Percentiles rank a stretch among this genome's conserved stretches.
Conservation (phyloP, 2,888 invertebrate genomes). For the Tenthredo scrophulariae region DNA sequence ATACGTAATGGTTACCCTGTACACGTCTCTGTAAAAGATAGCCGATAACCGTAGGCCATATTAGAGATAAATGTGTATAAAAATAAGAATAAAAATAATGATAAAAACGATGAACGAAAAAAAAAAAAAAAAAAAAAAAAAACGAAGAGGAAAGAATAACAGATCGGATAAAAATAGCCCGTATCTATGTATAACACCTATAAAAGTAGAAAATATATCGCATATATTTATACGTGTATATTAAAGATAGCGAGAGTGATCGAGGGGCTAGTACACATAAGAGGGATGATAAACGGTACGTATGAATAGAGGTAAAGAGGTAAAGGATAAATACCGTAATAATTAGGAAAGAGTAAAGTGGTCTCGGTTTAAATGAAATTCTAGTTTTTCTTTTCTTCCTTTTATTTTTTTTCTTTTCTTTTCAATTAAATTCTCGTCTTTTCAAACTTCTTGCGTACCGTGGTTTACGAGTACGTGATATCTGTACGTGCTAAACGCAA, state of each 20-base stretch:
- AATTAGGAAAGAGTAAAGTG: neutral
- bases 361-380: neutral
- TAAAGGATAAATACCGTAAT: neutral
- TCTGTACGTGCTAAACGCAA: neutral
- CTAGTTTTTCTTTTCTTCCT: neutral
- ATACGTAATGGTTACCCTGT: neutral
- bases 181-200: neutral
- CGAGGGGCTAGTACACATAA: neutral
- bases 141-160: neutral
- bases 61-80: neutral
- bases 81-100: neutral
- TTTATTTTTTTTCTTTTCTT: neutral
- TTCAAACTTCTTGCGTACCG: neutral
- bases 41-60: neutral
- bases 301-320: neutral
- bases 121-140: neutral
- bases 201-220: neutral
- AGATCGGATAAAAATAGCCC: neutral
- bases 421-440: neutral
- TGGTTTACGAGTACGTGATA: neutral
- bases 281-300: neutral
- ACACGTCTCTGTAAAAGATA: neutral
- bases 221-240: neutral
- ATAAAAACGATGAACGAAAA: no score
- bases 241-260: neutral